Evolutionary conservation across 2,888 invertebrate genomes (phyloP), one percentile per base, ranked within the genome.

Genomic region (Stenchaetothrips biformis): DNA sequence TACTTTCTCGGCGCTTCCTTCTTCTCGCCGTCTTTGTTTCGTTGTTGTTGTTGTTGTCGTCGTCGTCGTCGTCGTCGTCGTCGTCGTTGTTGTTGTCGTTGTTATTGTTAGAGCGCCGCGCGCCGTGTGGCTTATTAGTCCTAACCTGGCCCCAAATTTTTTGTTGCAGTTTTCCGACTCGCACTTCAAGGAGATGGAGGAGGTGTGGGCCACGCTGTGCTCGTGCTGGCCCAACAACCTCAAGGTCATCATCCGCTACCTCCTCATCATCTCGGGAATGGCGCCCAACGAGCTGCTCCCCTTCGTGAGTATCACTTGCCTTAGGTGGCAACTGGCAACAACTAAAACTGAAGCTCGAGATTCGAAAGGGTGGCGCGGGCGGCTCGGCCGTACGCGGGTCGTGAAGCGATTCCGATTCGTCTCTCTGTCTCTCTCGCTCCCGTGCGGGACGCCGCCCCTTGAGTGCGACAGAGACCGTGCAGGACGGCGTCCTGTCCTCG

Each of bases 161-260:
- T 84, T 83, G 83, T 85, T 86, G 25, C 87, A 97, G 95, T 97
- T 97, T 88, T 96, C 97, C 9, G 97, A 98, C 87, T 94, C 95
- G 84, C 98, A 98, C 88, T 94, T 97, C 0, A 94, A 95, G 85
- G 98, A 98, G 87, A 94, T 98, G 79, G 98, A 98, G 87, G 95
- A 96, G 86, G 89, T 99, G 62, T 99, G 99, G 99, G 94, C 96
- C 62, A 97, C 96, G 0, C 88, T 99, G 82, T 98, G 98, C 85
- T 92, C 95, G 74, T 96, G 95, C 85, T 99, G 98, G 95, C 96
- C 98, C 0, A 96, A 97, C 87, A 99, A 99, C 89, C 90, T 99
- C 83, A 95, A 96, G 88, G 96, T 99, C 80, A 97, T 99, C 85
- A 93, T 99, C 82, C 92, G 98, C 37, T 99, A 98, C 88, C 91